Percentiles rank a stretch among this genome's conserved stretches.
Evolutionary conservation across 1,140 invertebrate genomes (phyloP).

Genomic region (Helicoverpa armigera): DNA sequence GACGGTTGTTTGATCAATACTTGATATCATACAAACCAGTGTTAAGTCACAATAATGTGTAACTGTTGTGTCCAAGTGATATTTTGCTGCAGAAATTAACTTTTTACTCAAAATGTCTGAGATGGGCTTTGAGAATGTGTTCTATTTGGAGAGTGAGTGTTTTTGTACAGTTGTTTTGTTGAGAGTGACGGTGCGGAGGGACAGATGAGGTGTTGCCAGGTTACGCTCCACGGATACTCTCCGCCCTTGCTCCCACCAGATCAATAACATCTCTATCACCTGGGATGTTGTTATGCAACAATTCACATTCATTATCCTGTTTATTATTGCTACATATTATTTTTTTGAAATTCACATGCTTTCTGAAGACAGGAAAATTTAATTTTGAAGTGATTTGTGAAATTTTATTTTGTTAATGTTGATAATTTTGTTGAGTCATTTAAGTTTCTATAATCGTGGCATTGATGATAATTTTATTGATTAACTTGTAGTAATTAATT

Average conservation of each 20-base stretch:
- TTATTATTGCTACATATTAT: conserved; percentile 30
- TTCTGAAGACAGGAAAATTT: background rate
- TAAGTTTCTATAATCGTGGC: background rate
- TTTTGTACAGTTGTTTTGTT: conserved; percentile 62
- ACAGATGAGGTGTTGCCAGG: conserved; percentile 80
- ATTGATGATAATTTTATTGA: background rate
- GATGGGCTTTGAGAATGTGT: conserved; percentile 86
- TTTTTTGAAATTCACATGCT: background rate
- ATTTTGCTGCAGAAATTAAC: conserved; percentile 57
- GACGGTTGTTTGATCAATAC: conserved; percentile 84
- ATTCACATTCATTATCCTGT: conserved; percentile 40
- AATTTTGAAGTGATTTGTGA: background rate
- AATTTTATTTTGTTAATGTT: background rate
- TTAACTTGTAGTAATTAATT: background rate
- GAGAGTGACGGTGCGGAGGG: conserved; percentile 72
- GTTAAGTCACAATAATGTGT: conserved; percentile 68
- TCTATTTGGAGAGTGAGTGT: conserved; percentile 86
- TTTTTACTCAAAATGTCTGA: conserved; percentile 76
- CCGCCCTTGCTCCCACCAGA: conserved; percentile 74
- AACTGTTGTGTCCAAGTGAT: conserved; percentile 57
- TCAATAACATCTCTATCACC: conserved; percentile 83
- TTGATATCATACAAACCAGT: conserved; percentile 60
- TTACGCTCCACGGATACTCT: conserved; percentile 78
- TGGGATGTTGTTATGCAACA: conserved; percentile 81
- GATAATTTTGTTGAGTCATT: background rate